Evolutionary conservation across 30 jellyfish, hydroid and myxozoan genomes (phyloP).

Genomic region (Nemopilema nomurai): DNA sequence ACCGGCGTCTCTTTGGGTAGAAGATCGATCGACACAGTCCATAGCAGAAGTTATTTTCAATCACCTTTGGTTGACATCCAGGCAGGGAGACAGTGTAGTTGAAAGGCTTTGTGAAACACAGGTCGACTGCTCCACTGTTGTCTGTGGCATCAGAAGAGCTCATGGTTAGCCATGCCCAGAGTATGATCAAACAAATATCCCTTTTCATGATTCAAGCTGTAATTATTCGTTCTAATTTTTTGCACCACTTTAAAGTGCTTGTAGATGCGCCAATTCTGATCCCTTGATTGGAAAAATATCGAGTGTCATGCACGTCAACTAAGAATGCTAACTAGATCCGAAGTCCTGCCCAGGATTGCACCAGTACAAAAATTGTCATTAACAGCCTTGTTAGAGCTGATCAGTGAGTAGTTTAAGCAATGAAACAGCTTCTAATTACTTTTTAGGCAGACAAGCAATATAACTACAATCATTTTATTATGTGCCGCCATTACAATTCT

Average conservation of each 20-base stretch:
- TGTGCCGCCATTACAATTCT: background rate
- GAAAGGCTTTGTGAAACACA: conserved; percentile 56
- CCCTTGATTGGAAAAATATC: background rate
- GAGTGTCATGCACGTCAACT: background rate
- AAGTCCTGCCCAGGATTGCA: background rate
- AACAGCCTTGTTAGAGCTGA: background rate
- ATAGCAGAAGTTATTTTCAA: conserved; percentile 49
- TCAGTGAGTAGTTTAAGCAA: background rate
- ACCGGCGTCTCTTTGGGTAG: conserved; percentile 34
- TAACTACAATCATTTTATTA: background rate
- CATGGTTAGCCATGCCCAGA: background rate
- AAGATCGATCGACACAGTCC: conserved; percentile 49
- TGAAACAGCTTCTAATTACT: background rate
- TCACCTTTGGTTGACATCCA: conserved; percentile 40
- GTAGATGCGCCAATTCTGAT: background rate
- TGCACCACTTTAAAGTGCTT: no score
- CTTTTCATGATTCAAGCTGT: background rate
- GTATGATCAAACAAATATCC: background rate
- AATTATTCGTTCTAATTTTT: no score
- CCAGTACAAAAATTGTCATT: background rate
- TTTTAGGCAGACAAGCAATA: background rate
- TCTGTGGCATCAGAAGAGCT: background rate
- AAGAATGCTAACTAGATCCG: background rate
- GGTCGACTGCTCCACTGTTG: background rate
- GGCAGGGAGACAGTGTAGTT: conserved; percentile 52